Evolutionary conservation across 2,113 vertebrate species (phyloP).

Genomic region (Holacanthus passer): DNA sequence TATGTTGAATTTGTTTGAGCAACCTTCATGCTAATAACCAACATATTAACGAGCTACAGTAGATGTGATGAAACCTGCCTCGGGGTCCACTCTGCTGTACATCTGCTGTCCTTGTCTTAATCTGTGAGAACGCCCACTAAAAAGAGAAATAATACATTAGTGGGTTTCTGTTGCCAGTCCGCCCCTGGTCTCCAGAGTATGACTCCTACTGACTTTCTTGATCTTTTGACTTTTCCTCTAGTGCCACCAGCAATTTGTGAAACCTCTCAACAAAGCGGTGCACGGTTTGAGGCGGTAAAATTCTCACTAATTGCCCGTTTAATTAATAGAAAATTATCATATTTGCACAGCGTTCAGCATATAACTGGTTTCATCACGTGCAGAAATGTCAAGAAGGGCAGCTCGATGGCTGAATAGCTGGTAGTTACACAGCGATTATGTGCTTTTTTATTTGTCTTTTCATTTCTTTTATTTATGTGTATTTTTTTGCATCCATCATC

Average conservation of each 20-base stretch:
- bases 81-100: background rate
- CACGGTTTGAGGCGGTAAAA: background rate
- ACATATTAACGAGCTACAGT: background rate
- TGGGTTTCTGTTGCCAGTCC: no score
- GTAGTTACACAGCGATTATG: no score
- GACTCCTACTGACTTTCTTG: no score
- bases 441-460: background rate
- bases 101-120: background rate
- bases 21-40: background rate
- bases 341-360: background rate
- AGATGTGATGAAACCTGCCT: background rate
- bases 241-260: no score
- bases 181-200: no score
- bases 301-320: background rate
- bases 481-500: slow-evolving; percentile 2
- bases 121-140: no score
- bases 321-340: background rate
- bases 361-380: background rate
- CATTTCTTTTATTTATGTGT: background rate
- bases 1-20: no score
- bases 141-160: no score
- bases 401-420: no score
- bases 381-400: background rate
- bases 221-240: no score
- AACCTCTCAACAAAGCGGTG: no score